Percentiles rank a stretch among this genome's conserved stretches.
These are phyloP conservation scores for Thryonomys swinderianus DNA, from an alignment of 2,113 vertebrate species.

Conservation along the genomic window DNA sequence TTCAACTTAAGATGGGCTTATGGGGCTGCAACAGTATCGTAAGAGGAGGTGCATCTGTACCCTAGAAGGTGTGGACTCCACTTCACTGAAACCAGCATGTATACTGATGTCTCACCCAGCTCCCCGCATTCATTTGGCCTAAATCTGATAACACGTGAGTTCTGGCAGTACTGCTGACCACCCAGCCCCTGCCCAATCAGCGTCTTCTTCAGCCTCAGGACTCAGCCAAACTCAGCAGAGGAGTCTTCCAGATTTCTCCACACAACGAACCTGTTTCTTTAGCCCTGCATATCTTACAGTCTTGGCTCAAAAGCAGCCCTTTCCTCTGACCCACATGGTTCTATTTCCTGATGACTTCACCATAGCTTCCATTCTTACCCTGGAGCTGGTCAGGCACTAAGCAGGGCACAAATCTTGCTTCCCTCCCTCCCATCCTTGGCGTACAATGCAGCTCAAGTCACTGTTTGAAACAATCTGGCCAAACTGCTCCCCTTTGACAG, in stretches of 20 bases:
- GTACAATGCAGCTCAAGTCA: background rate
- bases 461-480: background rate
- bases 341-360: background rate
- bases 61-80: background rate
- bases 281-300: background rate
- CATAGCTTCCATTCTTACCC: background rate
- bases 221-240: background rate
- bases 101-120: background rate
- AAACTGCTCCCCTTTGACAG: background rate
- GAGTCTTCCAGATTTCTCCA: background rate
- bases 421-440: background rate
- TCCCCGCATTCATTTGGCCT: background rate
- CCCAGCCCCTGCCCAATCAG: background rate
- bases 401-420: background rate
- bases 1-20: background rate
- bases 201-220: background rate
- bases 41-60: background rate
- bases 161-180: background rate
- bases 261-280: background rate
- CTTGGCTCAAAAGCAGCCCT: background rate
- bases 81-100: background rate
- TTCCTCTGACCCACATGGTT: accelerated
- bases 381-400: background rate
- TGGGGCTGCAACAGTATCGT: background rate
- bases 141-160: background rate